Evolutionary conservation across 2,113 vertebrate genomes (phyloP).

Genomic region (Oreocharis arfaki): DNA sequence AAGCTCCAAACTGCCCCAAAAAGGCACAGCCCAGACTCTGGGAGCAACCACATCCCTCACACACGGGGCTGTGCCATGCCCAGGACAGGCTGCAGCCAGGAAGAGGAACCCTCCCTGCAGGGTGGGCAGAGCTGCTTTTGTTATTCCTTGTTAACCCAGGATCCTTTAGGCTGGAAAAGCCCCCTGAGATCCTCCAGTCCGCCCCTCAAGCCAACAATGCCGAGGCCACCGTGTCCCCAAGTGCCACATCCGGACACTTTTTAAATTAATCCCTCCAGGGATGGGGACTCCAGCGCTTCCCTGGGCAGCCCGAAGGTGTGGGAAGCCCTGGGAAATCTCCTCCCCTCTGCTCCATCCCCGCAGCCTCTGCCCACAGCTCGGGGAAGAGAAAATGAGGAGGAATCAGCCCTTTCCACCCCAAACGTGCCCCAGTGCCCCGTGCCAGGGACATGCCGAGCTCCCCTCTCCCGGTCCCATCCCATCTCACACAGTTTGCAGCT

Average conservation of each 20-base stretch:
- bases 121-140: neutral
- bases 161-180: neutral
- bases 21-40: neutral
- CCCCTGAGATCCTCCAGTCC: neutral
- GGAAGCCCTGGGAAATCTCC: neutral
- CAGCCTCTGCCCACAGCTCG: neutral
- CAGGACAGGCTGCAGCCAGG: accelerated
- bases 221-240: neutral
- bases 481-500: accelerated
- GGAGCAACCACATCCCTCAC: neutral
- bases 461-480: neutral
- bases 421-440: neutral
- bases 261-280: neutral
- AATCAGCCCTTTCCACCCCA: neutral
- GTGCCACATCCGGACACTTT: neutral
- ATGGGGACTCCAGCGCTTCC: neutral
- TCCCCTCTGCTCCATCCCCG: neutral
- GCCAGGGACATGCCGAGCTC: neutral
- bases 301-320: accelerated
- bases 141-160: neutral
- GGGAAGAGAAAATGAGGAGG: neutral
- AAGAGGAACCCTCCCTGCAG: accelerated
- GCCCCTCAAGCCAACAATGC: neutral
- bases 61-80: accelerated
- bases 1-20: neutral